Evolutionary conservation across 2,888 invertebrate species (phyloP), one percentile per base, ranked within the genome.

Genomic region (Xanthorhoe designata): DNA sequence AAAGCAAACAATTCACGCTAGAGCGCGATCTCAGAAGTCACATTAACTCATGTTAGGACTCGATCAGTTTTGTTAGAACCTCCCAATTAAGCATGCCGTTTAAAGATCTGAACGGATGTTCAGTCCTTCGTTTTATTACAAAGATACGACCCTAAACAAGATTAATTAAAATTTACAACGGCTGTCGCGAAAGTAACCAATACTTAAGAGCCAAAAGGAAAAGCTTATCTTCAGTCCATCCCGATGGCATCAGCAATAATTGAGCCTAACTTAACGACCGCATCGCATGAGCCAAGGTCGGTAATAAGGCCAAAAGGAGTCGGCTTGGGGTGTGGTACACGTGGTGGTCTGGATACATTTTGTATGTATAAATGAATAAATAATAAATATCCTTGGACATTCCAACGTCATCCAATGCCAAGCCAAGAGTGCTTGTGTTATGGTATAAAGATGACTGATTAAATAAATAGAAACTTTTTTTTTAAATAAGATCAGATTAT

Each of bases 201-300:
- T 68, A 68, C 61, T 65, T 68, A 58, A 35, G 38, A 42, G 53
- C 61, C 63, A 67, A 69, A 69, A 62, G 52, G 52, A 64, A 47
- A 47, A 57, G 52, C 45, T 69, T 66, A 64, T 61, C 57, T 66
- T 57, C 53, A 51, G 59, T 55, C 42, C 71, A 61, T 72, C 69
- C 71, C 70, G 68, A 68, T 67, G 61, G 55, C 61, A 61, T 60
- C 61, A 58, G 38, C 45, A 58, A 68, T 82, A 82, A 82, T 80
- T 81, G 80, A 64, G 64, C 57, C 61, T 54, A 68, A 79, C 72
- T 75, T 79, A 81, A 83, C 78, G 80, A 78, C 68, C 72, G 69
- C 74, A 81, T 86, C 78, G 87, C 88, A 84, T 87, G 89, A 76
- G 67, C 66, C 85, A 86, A 86, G 89, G 87, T 77, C 83, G 75